These are phyloP conservation scores for Drosophila multiciliata DNA, from an alignment of 2,888 invertebrate species.

Conservation along the genomic window DNA sequence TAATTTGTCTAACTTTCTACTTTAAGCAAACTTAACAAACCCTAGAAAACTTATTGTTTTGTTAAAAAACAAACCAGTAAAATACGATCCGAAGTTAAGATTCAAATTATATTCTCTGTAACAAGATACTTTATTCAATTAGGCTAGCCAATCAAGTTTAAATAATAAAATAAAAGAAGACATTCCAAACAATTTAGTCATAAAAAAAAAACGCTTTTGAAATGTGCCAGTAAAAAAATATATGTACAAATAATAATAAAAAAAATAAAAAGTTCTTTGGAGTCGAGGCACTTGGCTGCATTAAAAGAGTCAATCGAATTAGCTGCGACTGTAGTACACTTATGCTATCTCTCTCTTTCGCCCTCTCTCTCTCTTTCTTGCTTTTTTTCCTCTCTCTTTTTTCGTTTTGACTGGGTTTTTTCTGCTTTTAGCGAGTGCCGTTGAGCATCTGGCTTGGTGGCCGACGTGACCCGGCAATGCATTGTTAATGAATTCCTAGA, in stretches of 20 bases:
- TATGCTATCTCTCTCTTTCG: neutral
- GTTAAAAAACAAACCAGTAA: neutral
- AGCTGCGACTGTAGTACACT: constrained; percentile 26
- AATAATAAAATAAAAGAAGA: constrained; percentile 5
- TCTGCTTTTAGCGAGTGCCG: constrained; percentile 5
- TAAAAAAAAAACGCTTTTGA: constrained; percentile 28
- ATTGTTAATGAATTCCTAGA: constrained; percentile 67
- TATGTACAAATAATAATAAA: constrained; percentile 23
- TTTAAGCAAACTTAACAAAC: neutral
- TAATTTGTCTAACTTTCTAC: neutral
- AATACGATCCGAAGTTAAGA: constrained; percentile 8
- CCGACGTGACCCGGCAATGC: constrained; percentile 44
- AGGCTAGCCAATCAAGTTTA: constrained; percentile 19
- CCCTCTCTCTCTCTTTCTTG: no score
- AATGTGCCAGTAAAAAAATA: constrained; percentile 18
- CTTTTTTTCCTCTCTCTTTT: neutral
- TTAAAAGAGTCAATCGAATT: constrained; percentile 45
- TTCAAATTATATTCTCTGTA: constrained; percentile 11
- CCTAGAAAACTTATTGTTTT: neutral
- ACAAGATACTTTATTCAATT: constrained; percentile 36
- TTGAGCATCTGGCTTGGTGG: constrained; percentile 10
- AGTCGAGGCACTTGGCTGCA: constrained; percentile 33
- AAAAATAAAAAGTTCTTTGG: constrained; percentile 15
- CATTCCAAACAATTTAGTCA: constrained; percentile 9
- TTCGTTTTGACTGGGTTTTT: neutral